These are phyloP conservation scores for Etheostoma perlongum DNA, from an alignment of 2,797 vertebrate genomes.

Conservation along the genomic window DNA sequence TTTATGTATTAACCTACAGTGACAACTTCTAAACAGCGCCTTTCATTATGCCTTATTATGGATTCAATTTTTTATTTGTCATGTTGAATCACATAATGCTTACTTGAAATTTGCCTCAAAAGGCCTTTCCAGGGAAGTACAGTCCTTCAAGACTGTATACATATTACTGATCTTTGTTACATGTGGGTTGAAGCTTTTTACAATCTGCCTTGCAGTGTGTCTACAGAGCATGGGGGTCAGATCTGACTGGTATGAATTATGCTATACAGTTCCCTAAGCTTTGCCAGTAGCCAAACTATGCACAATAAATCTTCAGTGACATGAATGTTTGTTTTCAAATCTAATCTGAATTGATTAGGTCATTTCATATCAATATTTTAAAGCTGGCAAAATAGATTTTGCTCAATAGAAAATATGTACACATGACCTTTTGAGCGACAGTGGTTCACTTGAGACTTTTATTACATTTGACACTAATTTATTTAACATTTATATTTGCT, in stretches of 20 bases:
- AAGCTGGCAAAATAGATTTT: background rate
- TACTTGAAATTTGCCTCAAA: background rate
- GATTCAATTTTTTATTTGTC: background rate
- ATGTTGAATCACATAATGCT: background rate
- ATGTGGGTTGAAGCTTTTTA: slow-evolving; percentile 17
- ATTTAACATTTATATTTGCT: slow-evolving; percentile 11
- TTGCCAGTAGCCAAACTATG: slow-evolving; percentile 30
- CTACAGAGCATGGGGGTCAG: slow-evolving; percentile 31
- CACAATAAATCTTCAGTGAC: slow-evolving; percentile 18
- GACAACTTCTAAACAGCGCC: background rate
- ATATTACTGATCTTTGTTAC: slow-evolving; percentile 21
- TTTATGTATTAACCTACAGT: background rate
- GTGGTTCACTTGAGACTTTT: background rate
- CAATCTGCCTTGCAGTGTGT: slow-evolving; percentile 23
- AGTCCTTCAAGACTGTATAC: slow-evolving; percentile 1
- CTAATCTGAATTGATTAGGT: slow-evolving; percentile 32
- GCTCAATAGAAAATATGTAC: background rate
- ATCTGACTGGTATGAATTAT: slow-evolving; percentile 45
- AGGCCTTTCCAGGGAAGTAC: background rate
- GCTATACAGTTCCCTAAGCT: slow-evolving; percentile 46
- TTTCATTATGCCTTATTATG: background rate
- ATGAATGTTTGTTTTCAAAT: slow-evolving; percentile 28
- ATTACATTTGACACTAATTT: slow-evolving; percentile 9
- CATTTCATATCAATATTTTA: slow-evolving; percentile 19
- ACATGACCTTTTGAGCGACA: background rate